Conservation (phyloP, 1,140 invertebrate species). For the Aphaenogaster rudis region DNA sequence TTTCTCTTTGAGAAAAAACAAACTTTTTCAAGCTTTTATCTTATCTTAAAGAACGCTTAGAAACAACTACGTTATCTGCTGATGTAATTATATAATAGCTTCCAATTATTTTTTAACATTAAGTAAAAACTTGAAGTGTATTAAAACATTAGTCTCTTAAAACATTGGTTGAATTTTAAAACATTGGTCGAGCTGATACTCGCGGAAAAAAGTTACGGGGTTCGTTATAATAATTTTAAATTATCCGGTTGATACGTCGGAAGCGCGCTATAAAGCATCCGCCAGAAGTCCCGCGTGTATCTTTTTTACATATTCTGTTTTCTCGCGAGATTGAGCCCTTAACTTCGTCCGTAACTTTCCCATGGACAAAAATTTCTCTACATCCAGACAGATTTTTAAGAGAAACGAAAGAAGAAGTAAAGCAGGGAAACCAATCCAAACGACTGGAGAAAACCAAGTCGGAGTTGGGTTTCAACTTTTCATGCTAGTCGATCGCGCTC, state of each 20-base stretch:
- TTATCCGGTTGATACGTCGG: background rate
- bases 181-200: background rate
- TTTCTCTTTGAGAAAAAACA: background rate
- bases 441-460: background rate
- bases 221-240: constrained; percentile 33
- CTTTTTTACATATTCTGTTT: background rate
- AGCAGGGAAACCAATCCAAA: constrained; percentile 1
- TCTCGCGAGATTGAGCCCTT: background rate
- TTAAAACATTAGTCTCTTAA: background rate
- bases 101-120: background rate
- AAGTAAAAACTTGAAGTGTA: background rate
- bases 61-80: background rate
- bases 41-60: background rate
- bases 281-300: background rate
- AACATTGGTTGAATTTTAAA: no score
- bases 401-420: constrained; percentile 3
- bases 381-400: constrained; percentile 7
- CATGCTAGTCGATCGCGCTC: background rate
- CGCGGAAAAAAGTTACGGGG: background rate
- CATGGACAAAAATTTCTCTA: background rate
- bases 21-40: background rate
- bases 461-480: background rate
- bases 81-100: background rate
- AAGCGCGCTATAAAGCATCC: background rate
- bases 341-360: constrained; percentile 17